Evolutionary conservation across 2,888 invertebrate genomes (phyloP), one percentile per base, ranked within the genome.

Genomic region (Oligia latruncula): DNA sequence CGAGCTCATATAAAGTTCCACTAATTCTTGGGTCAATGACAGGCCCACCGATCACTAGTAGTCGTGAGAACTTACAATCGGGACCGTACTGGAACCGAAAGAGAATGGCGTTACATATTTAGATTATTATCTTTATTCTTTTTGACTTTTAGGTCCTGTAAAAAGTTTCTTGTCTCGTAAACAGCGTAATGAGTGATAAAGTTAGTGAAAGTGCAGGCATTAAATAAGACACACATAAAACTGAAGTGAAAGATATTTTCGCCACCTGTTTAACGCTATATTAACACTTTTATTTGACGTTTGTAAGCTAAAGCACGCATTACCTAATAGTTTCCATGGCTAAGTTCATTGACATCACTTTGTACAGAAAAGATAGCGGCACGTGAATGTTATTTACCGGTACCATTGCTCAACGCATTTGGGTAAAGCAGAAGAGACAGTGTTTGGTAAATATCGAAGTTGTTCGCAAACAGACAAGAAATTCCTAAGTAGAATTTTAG

Each of bases 11-110:
- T 83, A 77, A 77, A 81, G 81, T 83, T 85, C 85, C 77, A 84
- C 82, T 85, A 89, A 85, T 84, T 81, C 85, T 82, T 81, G 86
- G 92, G 92, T 92, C 92, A 91, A 91, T 92, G 90, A 91, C 90
- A 88, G 88, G 77, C 85, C 78, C 86, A 83, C 87, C 89, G 84
- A 89, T 90, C 87, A 88, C 86, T 74, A 71, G 81, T 78, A 86
- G 82, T 83, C 90, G 91, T 91, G 92, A 87, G 90, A 89, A 89
- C 84, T 82, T 74, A 80, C 73, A 46, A 49, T 83, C 81, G 81
- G 65, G 65, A 81, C 81, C 83, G 71, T 77, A 86, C 82, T 71
- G 82, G 71, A 79, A 74, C 78, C 78, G 46, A 89, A 90, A 87
- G 88, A 89, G 81, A 88, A 89, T 87, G 87, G 78, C 23, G 65